Evolutionary conservation across 2,888 invertebrate species (phyloP), one percentile per base, ranked within the genome.

Genomic region (Xiphydria camelus): DNA sequence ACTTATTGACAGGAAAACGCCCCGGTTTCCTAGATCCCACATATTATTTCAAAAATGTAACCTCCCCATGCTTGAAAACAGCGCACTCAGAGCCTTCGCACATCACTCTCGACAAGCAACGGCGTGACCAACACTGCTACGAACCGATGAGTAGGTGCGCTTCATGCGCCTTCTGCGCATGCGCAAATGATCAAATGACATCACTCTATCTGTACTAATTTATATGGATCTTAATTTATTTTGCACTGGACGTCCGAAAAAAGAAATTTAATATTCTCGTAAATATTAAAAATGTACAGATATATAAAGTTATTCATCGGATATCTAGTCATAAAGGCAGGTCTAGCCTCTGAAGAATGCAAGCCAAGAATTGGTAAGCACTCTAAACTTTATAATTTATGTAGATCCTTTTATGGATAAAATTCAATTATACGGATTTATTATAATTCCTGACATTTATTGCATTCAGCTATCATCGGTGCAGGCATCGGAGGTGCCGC

Each of bases 401-500:
- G 17, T 9, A 7, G 10, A 9, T 17, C n/a, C n/a, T n/a, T n/a
- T n/a, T 26, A 4, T 10, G 4, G 6, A 10, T 26, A 14, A 4
- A 26, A 10, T 3, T 26, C 12, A 26, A 10, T 7, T 14, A 26
- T 14, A 18, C 12, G 17, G 12, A 31, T n/a, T 21, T 4, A 10
- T 23, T 29, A 23, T 32, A 36, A 44, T 39, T 34, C 32, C 12
- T 32, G 19, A n/a, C 35, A 20, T 14, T n/a, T 32, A 22, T 35
- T 21, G 43, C 47, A 40, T 57, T 69, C 61, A 84, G 84, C 80
- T 21, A 78, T 85, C 20, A 73, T 85, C 48, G 85, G 85, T 10
- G 83, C 79, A 33, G 85, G 85, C 4, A 79, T 85, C 34, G 83
- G 84, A 25, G 85, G 85, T 17, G 78, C 83, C 2, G 77, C 83